phyloP scores from a whole-genome alignment of 2,888 invertebrate genomes.

The Eristalinus aeneus region DNA sequence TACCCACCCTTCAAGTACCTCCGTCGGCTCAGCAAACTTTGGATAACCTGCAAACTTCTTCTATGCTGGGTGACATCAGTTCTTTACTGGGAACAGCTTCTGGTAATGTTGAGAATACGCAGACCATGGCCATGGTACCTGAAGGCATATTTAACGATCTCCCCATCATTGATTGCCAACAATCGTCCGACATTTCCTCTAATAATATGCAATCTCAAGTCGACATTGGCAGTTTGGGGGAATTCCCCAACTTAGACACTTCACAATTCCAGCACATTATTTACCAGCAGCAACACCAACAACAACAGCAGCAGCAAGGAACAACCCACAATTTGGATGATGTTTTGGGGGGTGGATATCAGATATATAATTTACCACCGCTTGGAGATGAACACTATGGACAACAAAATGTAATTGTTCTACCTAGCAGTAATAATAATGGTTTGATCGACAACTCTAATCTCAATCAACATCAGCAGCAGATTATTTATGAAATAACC shows the following conservation, averaged over 20 bases:
- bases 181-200: not conserved
- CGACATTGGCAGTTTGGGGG: slow-evolving; percentile 30
- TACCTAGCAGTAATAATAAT: slow-evolving; percentile 41
- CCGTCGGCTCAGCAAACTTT: slow-evolving; percentile 55
- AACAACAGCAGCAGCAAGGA: slow-evolving; percentile 42
- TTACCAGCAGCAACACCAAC: slow-evolving; percentile 56
- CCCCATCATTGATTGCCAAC: slow-evolving; percentile 37
- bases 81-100: slow-evolving; percentile 44
- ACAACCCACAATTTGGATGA: slow-evolving; percentile 40
- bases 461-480: slow-evolving; percentile 50
- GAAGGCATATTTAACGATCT: slow-evolving; percentile 33
- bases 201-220: slow-evolving; percentile 42
- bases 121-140: slow-evolving; percentile 31
- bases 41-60: slow-evolving; percentile 42
- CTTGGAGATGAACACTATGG: slow-evolving; percentile 47
- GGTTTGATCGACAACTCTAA: slow-evolving; percentile 16
- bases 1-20: slow-evolving; percentile 58
- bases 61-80: slow-evolving; percentile 57
- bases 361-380: slow-evolving; percentile 52
- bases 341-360: slow-evolving; percentile 51
- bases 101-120: slow-evolving; percentile 27
- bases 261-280: slow-evolving; percentile 56
- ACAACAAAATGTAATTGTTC: slow-evolving; percentile 48
- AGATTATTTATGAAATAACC: slow-evolving; percentile 60
- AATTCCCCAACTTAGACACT: slow-evolving; percentile 52